Conservation (phyloP, 2,797 vertebrate species). For the Notoglanidium macrostoma region DNA sequence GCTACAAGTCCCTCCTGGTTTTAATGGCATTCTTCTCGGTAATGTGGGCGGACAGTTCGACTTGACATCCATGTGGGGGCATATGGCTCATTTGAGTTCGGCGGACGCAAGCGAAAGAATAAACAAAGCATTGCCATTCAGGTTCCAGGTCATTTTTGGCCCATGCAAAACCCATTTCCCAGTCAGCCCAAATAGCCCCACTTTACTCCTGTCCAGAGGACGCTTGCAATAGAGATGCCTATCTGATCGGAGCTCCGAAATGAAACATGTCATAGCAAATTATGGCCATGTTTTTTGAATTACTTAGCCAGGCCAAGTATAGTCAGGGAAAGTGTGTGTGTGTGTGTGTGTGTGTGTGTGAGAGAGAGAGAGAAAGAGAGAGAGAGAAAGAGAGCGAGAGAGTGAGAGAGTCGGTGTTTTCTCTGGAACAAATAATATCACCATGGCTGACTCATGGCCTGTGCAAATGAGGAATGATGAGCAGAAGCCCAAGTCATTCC, state of each 20-base stretch:
- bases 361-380: too few relatives aligned
- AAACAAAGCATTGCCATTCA: slow-evolving; percentile 69
- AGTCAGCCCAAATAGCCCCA: slow-evolving; percentile 65
- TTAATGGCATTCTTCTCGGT: slow-evolving; percentile 37
- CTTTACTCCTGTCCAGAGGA: slow-evolving; percentile 61
- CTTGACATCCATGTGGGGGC: slow-evolving; percentile 48
- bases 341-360: slow-evolving; percentile 25
- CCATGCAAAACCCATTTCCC: slow-evolving; percentile 65
- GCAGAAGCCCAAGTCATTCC: slow-evolving; percentile 76
- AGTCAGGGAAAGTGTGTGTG: slow-evolving; percentile 35
- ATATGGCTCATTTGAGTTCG: slow-evolving; percentile 58
- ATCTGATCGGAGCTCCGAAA: slow-evolving; percentile 82
- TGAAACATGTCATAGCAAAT: slow-evolving; percentile 85
- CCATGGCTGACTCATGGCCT: slow-evolving; percentile 78
- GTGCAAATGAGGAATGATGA: slow-evolving; percentile 79
- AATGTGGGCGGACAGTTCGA: slow-evolving; percentile 39
- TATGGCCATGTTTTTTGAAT: slow-evolving; percentile 82
- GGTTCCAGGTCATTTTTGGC: slow-evolving; percentile 64
- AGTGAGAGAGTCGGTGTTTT: slow-evolving; percentile 68
- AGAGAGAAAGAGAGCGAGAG: slow-evolving; percentile 48
- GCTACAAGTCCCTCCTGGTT: slow-evolving; percentile 26
- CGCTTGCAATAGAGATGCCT: slow-evolving; percentile 73
- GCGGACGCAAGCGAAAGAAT: slow-evolving; percentile 64
- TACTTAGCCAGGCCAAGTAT: slow-evolving; percentile 61
- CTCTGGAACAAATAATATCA: slow-evolving; percentile 83